phyloP scores from a whole-genome alignment of 2,888 invertebrate species.

The Deilephila elpenor region DNA sequence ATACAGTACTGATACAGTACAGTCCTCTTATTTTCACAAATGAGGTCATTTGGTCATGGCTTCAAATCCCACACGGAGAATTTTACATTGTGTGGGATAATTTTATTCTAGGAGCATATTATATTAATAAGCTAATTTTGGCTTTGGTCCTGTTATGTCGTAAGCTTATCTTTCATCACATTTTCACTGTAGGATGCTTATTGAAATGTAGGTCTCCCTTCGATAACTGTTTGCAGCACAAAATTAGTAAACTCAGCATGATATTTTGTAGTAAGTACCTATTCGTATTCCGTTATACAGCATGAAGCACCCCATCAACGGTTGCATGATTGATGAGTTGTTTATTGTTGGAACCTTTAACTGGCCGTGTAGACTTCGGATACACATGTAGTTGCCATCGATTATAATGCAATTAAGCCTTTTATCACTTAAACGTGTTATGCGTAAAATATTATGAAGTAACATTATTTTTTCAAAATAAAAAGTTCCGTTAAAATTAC shows the following conservation, averaged over 20 bases:
- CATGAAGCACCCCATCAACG: background rate
- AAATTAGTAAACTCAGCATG: background rate
- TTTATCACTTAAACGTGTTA: constrained; percentile 3
- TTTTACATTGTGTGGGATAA: too few relatives aligned
- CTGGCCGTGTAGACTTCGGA: background rate
- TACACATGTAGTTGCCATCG: background rate
- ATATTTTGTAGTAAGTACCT: background rate
- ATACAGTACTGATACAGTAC: too few relatives aligned
- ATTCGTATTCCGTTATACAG: constrained; percentile 6
- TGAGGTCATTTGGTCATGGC: too few relatives aligned
- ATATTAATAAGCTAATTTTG: too few relatives aligned
- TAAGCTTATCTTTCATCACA: too few relatives aligned
- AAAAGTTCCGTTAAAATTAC: constrained; percentile 1
- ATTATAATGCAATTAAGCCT: constrained; percentile 6
- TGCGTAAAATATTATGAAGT: background rate
- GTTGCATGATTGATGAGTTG: constrained; percentile 1
- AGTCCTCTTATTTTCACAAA: too few relatives aligned
- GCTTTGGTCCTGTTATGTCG: too few relatives aligned
- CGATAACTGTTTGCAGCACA: background rate
- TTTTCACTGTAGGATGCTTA: too few relatives aligned
- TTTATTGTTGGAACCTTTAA: constrained; percentile 3
- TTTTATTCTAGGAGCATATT: too few relatives aligned
- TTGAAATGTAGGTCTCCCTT: background rate
- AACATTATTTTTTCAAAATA: background rate
- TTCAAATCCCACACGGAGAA: too few relatives aligned